These are phyloP conservation scores for Matsumyia berberina DNA, from an alignment of 2,888 invertebrate species.

Conservation along the genomic window DNA sequence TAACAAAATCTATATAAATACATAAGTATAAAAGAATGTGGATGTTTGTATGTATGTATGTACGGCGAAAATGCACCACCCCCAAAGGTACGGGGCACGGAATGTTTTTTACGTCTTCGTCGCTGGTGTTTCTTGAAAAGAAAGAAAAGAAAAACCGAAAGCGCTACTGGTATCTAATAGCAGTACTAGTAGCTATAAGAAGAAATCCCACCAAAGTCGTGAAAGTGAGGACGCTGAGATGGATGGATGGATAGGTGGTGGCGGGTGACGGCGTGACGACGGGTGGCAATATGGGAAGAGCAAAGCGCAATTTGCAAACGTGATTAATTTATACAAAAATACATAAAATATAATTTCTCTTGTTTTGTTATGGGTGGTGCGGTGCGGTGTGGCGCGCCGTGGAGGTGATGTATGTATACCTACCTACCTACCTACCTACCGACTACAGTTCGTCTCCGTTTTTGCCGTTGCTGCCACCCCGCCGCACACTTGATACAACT, in stretches of 20 bases:
- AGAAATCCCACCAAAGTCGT: conserved; percentile 63
- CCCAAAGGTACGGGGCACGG: conserved; percentile 43
- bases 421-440: not conserved
- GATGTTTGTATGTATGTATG: conserved; percentile 7
- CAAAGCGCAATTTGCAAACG: conserved; percentile 74
- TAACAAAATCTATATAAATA: conserved; percentile 56
- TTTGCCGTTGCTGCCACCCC: conserved; percentile 24
- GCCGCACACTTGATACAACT: conserved; percentile 51
- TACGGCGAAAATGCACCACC: conserved; percentile 65
- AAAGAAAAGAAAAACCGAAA: conserved; percentile 41
- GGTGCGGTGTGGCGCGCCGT: not conserved
- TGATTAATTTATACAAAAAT: conserved; percentile 77
- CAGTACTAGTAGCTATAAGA: conserved; percentile 59
- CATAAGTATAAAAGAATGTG: conserved; percentile 37
- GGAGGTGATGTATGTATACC: conserved; percentile 39
- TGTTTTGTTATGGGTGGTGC: conserved; percentile 57
- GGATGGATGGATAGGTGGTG: conserved; percentile 40
- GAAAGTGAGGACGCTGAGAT: conserved; percentile 55
- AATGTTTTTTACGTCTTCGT: conserved; percentile 67
- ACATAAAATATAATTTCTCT: conserved; percentile 77
- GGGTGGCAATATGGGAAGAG: conserved; percentile 44
- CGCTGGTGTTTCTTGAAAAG: conserved; percentile 43
- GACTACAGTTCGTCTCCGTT: conserved; percentile 48
- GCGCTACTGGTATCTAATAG: conserved; percentile 70
- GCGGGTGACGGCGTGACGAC: not conserved